Percentiles rank a stretch among this genome's conserved stretches.
Evolutionary conservation across 2,888 invertebrate species (phyloP).

Genomic region (Ectemnius lituratus): DNA sequence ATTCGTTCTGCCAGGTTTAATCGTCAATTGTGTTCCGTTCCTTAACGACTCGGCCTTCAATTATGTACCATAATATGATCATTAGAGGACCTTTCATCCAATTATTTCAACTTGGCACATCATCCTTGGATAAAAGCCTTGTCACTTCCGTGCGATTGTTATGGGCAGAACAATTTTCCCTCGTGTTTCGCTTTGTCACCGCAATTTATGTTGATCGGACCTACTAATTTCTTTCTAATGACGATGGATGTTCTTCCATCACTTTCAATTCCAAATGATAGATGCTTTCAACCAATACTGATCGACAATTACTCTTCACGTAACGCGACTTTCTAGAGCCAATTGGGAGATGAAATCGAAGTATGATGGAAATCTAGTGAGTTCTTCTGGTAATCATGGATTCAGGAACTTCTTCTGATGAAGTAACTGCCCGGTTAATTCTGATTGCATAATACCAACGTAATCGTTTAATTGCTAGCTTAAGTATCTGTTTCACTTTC

Average conservation of each 20-base stretch:
- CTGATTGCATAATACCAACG: slow-evolving; percentile 2
- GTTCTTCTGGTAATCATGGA: slow-evolving; percentile 21
- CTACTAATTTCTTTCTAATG: background rate
- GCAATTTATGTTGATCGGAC: background rate
- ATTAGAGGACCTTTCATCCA: background rate
- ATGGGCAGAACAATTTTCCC: background rate
- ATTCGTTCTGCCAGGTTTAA: no score
- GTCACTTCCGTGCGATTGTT: no score
- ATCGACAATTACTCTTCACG: slow-evolving; percentile 25
- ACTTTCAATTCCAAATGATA: slow-evolving; percentile 19
- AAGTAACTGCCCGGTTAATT: slow-evolving; percentile 10
- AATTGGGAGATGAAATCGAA: slow-evolving; percentile 17
- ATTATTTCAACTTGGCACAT: background rate
- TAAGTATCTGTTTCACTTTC: no score
- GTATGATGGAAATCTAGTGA: slow-evolving; percentile 30
- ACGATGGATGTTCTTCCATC: slow-evolving; percentile 4
- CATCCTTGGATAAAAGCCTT: no score
- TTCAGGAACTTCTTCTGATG: slow-evolving; percentile 18
- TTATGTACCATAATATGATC: no score
- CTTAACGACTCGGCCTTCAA: no score
- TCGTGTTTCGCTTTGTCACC: slow-evolving; percentile 8
- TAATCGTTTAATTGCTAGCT: no score
- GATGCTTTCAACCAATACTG: slow-evolving; percentile 16
- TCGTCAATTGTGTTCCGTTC: no score
- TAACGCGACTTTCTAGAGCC: slow-evolving; percentile 25